Evolutionary conservation across 2,888 invertebrate genomes (phyloP).

Genomic region (Agonopterix arenella): DNA sequence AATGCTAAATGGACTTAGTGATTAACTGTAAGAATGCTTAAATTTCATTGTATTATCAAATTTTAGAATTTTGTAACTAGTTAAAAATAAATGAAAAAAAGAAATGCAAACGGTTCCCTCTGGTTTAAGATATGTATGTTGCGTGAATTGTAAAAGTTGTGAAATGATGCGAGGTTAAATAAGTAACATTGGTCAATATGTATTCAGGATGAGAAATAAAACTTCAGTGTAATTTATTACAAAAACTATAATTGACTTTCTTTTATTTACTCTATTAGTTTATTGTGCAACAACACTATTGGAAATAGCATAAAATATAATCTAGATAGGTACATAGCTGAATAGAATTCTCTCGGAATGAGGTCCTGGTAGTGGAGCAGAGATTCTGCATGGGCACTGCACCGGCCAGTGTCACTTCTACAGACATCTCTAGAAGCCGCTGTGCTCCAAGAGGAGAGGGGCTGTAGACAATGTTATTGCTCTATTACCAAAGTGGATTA

Average conservation of each 20-base stretch:
- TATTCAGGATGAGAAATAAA: conserved; percentile 73
- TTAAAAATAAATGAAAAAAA: conserved; percentile 39
- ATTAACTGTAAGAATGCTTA: conserved; percentile 69
- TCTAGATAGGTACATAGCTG: no score
- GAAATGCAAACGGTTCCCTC: conserved; percentile 40
- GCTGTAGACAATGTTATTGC: conserved; percentile 35
- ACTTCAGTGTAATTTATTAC: conserved; percentile 77
- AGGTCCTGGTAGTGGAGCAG: no score
- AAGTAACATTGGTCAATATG: conserved; percentile 65
- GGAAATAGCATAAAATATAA: no score
- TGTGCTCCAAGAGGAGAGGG: conserved; percentile 58
- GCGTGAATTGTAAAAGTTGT: conserved; percentile 66
- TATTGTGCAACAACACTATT: no score
- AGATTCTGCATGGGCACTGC: no score
- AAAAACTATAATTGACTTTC: conserved; percentile 11
- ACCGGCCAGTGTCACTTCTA: no score
- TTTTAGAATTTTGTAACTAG: conserved; percentile 68
- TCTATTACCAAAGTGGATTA: no score
- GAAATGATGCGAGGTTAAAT: conserved; percentile 51
- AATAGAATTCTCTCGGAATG: no score
- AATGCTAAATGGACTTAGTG: conserved; percentile 71
- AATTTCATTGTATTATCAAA: conserved; percentile 70
- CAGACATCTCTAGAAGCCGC: conserved; percentile 28
- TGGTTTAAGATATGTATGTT: conserved; percentile 61
- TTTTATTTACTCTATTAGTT: background rate